Percentiles rank a stretch among this genome's conserved stretches.
Conservation (phyloP, 2,113 vertebrate genomes). For the Meleagris gallopavo region DNA sequence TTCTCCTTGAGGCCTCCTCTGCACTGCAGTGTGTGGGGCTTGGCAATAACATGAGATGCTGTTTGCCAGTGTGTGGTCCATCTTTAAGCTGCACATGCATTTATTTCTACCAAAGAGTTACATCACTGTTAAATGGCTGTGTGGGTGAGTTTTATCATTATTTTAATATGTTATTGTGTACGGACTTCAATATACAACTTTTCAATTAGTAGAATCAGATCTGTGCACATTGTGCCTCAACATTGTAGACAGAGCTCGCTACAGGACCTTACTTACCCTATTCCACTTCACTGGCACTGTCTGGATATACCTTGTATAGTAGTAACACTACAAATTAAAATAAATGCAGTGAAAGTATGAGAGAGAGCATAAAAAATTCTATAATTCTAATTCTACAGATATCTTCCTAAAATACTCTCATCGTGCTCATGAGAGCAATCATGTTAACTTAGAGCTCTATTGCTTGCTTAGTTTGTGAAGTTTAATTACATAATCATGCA, state of each 20-base stretch:
- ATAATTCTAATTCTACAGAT: neutral
- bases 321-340: neutral
- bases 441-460: neutral
- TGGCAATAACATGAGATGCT: neutral
- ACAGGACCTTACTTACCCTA: neutral
- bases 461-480: neutral
- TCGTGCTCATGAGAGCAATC: neutral
- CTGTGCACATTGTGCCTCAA: neutral
- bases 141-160: neutral
- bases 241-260: neutral
- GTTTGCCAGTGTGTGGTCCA: neutral
- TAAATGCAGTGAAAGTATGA: neutral
- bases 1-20: neutral
- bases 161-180: neutral
- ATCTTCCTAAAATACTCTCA: neutral
- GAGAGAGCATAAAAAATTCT: neutral
- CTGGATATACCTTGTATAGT: neutral
- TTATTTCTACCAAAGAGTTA: neutral
- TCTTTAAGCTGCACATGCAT: neutral
- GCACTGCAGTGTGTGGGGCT: fast-evolving
- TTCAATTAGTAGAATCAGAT: neutral
- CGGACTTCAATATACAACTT: neutral
- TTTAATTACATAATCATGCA: neutral
- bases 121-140: neutral
- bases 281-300: neutral